These are phyloP conservation scores for Patella ulyssiponensis DNA, from an alignment of 2,888 invertebrate species.

Conservation along the genomic window DNA sequence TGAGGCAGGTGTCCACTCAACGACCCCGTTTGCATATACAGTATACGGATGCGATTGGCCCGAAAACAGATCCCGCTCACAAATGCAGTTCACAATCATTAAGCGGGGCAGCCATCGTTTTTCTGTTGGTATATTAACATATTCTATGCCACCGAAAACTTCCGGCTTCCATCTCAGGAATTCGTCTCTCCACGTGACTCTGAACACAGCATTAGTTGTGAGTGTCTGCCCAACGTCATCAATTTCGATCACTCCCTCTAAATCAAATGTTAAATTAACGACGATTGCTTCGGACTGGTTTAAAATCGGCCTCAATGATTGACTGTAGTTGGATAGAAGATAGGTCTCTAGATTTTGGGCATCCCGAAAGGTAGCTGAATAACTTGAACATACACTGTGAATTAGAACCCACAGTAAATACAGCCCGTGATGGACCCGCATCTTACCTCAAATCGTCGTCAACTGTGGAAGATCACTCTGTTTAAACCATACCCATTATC, in stretches of 20 bases:
- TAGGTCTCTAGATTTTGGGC: no score
- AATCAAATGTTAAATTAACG: neutral
- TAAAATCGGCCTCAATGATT: neutral
- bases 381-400: no score
- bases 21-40: neutral
- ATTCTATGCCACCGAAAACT: neutral
- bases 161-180: conserved; percentile 1
- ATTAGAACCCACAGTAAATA: no score
- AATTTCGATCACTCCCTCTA: neutral
- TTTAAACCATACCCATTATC: no score
- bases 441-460: no score
- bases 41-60: neutral
- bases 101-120: neutral
- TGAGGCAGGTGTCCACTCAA: neutral
- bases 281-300: neutral
- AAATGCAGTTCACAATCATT: neutral
- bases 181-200: neutral
- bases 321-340: neutral
- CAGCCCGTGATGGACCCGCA: no score
- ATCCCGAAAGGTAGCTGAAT: no score
- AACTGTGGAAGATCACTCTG: no score
- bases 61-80: neutral
- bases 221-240: neutral
- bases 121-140: neutral
- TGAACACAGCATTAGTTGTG: neutral